These are phyloP conservation scores for Gallinago nigripennis DNA, from an alignment of 2,797 vertebrate genomes.

Conservation along the genomic window DNA sequence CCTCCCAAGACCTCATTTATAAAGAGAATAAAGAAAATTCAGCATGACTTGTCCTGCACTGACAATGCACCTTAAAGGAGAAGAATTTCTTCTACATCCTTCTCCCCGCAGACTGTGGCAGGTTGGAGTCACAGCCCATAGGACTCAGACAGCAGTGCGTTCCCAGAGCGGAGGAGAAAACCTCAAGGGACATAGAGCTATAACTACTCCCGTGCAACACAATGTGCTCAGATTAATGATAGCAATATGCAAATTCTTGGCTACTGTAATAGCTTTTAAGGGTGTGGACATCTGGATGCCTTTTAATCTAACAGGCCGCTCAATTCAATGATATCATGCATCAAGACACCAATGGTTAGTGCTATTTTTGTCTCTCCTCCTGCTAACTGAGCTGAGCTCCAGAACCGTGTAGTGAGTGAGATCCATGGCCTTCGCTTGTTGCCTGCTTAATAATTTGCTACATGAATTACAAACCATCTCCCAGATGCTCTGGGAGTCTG, in stretches of 20 bases:
- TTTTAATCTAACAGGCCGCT: not conserved
- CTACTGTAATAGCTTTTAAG: not conserved
- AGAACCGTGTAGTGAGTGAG: not conserved
- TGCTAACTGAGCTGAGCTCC: not conserved
- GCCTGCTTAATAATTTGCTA: not conserved
- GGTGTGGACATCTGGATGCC: not conserved
- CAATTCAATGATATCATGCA: not conserved
- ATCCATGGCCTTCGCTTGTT: not conserved
- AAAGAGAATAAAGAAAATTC: not conserved
- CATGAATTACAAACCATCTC: not conserved
- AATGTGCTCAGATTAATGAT: not conserved
- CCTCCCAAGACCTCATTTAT: not conserved
- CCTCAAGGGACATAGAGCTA: fast-evolving
- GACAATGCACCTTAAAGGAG: not conserved
- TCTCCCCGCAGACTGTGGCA: not conserved
- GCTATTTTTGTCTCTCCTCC: not conserved
- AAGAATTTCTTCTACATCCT: not conserved
- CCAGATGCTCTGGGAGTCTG: not conserved
- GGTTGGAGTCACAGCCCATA: not conserved
- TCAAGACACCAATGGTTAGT: not conserved
- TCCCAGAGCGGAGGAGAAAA: not conserved
- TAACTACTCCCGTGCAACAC: not conserved
- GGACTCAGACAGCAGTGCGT: not conserved
- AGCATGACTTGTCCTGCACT: not conserved
- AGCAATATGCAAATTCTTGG: not conserved